Base-by-base conservation (phyloP, 1,140 invertebrate species). In the Diachasmimorpha longicaudata region DNA sequence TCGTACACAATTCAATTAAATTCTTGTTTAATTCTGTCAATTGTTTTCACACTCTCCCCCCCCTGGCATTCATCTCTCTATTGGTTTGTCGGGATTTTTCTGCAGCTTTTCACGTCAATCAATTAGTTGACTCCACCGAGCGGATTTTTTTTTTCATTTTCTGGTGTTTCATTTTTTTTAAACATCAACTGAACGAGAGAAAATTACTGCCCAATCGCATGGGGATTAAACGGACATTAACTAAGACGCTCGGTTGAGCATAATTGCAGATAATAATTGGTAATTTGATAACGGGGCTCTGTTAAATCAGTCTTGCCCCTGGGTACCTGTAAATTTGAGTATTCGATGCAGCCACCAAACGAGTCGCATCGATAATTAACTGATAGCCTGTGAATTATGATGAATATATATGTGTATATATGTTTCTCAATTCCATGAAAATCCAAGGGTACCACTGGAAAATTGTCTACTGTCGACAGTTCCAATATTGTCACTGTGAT, bases 1-100 rank as follows among this genome's bases (percentile, higher is more conserved):
- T 72, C 76, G 85, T 86, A 76, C 10, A 37, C n/a, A 8, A 23
- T 58, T 21, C 69, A 21, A 70, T 68, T 73, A 70, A 52, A 76
- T 77, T 52, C 74, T 72, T 39, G 44, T 68, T 68, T 11, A 72
- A 67, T 71, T 69, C 39, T 13, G 42, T 70, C 68, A 70, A 39
- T 46, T 42, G 42, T 52, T 71, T 71, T 71, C 42, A 42, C 39
- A 42, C 39, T 52, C 52, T 71, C 52, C 42, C 4, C 39, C 4
- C 39, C 39, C 14, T 44, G 9, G 4, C 16, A 70, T 44, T 67
- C 4, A 39, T 74, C 16, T 48, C 31, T 46, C 10, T 63, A 70
- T 42, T 52, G 52, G 31, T 44, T 39, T 14, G 9, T 63, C 42
- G 37, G 36, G 16, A 55, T 55, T 55, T 19, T 55, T 55, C 14